These are phyloP conservation scores for Alethe diademata DNA, from an alignment of 2,113 vertebrate species.

Conservation along the genomic window DNA sequence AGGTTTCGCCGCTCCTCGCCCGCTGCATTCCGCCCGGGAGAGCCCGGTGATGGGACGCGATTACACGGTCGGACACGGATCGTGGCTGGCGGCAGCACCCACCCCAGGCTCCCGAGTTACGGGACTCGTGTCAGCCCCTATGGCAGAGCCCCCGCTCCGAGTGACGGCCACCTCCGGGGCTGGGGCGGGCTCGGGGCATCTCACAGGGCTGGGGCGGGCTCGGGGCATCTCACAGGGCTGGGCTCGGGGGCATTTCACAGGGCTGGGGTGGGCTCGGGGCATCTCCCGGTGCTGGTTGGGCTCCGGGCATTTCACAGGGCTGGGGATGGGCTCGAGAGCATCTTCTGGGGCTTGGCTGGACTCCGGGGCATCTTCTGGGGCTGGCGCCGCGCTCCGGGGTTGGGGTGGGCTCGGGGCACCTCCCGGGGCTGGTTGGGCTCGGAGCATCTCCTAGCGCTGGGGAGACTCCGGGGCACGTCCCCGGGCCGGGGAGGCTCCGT, in stretches of 20 bases:
- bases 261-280: no score
- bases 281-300: no score
- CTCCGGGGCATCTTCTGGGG: background rate
- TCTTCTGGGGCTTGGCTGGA: no score
- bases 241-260: no score
- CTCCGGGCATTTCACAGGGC: no score
- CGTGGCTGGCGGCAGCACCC: background rate
- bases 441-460: background rate
- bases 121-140: background rate
- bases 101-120: background rate
- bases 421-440: rapidly evolving
- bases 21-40: background rate
- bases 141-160: background rate
- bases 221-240: background rate
- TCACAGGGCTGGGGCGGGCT: background rate
- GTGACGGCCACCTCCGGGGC: background rate
- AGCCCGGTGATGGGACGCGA: background rate
- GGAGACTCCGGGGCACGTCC: no score
- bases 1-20: background rate
- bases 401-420: background rate
- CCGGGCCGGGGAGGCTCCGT: no score
- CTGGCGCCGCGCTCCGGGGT: background rate
- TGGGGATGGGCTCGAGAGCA: no score
- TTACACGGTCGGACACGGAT: background rate
- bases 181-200: background rate